A percentile compares a stretch with the other conserved stretches of the same genome.
Conservation (phyloP, 2,113 vertebrate genomes). For the Micronycteris hirsuta region DNA sequence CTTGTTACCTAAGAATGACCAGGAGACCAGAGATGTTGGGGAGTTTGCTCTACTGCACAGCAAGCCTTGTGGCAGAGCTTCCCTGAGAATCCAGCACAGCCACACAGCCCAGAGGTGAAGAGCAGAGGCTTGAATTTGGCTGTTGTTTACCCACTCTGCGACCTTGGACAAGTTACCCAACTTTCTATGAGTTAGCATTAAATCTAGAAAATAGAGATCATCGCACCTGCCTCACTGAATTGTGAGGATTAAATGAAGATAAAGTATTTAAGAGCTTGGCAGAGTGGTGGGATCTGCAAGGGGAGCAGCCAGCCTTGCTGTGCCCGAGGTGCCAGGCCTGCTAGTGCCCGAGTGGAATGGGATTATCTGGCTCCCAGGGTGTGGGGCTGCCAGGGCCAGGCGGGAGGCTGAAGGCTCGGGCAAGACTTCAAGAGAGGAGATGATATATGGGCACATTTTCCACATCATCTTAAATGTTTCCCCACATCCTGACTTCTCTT, state of each 20-base stretch:
- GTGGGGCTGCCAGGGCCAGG: not conserved
- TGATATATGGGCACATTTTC: not conserved
- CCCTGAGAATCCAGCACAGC: not conserved
- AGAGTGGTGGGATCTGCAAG: not conserved
- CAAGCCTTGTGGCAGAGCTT: fast-evolving
- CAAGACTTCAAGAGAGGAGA: not conserved
- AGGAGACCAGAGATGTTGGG: not conserved
- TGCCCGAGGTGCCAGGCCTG: not conserved
- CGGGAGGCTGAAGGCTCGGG: not conserved
- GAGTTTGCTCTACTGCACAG: not conserved
- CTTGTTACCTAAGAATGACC: not conserved
- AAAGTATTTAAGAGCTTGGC: not conserved
- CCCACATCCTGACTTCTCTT: not conserved
- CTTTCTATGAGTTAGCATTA: not conserved
- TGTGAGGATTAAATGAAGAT: not conserved
- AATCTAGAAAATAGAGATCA: not conserved
- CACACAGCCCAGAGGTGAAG: too few relatives aligned
- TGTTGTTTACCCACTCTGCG: not conserved
- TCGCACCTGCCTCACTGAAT: not conserved
- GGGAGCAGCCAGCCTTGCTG: not conserved
- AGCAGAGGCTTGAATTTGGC: not conserved
- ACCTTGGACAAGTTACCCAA: not conserved
- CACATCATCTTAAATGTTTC: not conserved
- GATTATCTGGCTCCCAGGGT: not conserved
- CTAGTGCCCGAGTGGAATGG: not conserved